These are phyloP conservation scores for Caenorhabditis virilis DNA, from an alignment of 2,888 invertebrate species.

Conservation along the genomic window DNA sequence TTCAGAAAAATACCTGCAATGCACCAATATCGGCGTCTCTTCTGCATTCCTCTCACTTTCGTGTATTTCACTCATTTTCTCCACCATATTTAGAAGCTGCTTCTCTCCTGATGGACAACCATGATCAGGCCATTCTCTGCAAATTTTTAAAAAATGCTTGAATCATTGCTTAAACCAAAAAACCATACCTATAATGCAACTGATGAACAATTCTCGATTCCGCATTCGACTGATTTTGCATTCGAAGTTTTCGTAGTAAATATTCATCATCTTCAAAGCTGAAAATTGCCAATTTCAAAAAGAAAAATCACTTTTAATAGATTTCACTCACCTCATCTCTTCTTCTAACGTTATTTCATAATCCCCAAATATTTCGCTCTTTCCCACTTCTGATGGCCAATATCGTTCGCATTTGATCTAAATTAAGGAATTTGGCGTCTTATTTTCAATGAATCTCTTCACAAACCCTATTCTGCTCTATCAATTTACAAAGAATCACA, in stretches of 20 bases:
- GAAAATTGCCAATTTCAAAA: background rate
- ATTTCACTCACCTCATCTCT: conserved; percentile 35
- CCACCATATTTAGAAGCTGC: conserved; percentile 59
- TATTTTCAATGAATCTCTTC: background rate
- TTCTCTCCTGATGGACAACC: conserved; percentile 57
- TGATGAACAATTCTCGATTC: conserved; percentile 46
- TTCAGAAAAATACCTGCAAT: conserved; percentile 52
- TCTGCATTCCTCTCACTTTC: conserved; percentile 3
- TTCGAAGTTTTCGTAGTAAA: conserved; percentile 41
- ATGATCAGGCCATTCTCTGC: conserved; percentile 65
- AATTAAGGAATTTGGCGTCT: background rate
- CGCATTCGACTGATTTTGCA: conserved; percentile 41
- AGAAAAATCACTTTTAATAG: too few relatives aligned
- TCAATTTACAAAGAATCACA: conserved; percentile 60
- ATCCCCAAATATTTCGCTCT: conserved; percentile 43
- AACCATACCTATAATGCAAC: conserved; percentile 51
- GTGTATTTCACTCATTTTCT: conserved; percentile 52
- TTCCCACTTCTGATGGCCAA: conserved; percentile 51
- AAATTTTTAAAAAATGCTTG: conserved; percentile 5
- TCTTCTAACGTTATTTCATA: conserved; percentile 49
- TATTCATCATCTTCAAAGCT: conserved; percentile 47
- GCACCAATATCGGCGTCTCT: conserved; percentile 54
- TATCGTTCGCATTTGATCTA: conserved; percentile 59
- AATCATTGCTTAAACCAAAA: background rate
- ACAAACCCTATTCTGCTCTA: conserved; percentile 54